Base-by-base conservation (phyloP, 2,888 invertebrate species). In the Salpingus planirostris region DNA sequence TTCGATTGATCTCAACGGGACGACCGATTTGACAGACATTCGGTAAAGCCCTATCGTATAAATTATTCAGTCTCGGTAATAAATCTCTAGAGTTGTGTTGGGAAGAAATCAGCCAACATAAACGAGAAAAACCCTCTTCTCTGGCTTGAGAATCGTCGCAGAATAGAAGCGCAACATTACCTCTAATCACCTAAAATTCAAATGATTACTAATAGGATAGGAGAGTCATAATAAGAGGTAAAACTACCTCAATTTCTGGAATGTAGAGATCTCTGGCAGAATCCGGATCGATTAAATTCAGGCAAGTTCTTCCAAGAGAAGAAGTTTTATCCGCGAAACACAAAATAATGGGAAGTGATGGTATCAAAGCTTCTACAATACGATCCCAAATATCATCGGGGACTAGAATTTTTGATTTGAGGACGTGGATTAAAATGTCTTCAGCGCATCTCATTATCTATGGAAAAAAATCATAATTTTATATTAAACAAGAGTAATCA, bases 251-350 rank as follows among this genome's bases (percentile, higher is more conserved):
- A 3, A 69, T 50, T 2, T 56, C 56, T 1, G 77, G 70, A 27
- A 80, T 64, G 18, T 70, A 68, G 64, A 78, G 69, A 36, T 69
- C 67, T 25, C 68, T 64, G 1, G 74, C 74, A 49, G 75, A 68
- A 42, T 80, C 79, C 0, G 70, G 69, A 55, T 81, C 79, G 10
- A 79, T 58, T 12, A 80, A 72, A 49, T 73, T 74, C 39, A 76
- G 67, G 27, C 81, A 65, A 2, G 74, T 70, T 55, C 74, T 69
- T 0, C 80, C 80, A 57, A 71, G 43, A 35, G 61, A 24, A 7
- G 54, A 71, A 54, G 45, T 68, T 64, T 60, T 72, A 60, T 46
- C 67, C 0, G 73, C 71, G 44, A 74, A 69, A 11, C 74, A 74
- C 28, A 76, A 71, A 27, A 82, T 52, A 26, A 80, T 57, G 1